A percentile compares a stretch with the other conserved stretches of the same genome.
These are phyloP conservation scores for Trachelus troglodyta DNA, from an alignment of 2,888 invertebrate genomes.

Conservation along the genomic window DNA sequence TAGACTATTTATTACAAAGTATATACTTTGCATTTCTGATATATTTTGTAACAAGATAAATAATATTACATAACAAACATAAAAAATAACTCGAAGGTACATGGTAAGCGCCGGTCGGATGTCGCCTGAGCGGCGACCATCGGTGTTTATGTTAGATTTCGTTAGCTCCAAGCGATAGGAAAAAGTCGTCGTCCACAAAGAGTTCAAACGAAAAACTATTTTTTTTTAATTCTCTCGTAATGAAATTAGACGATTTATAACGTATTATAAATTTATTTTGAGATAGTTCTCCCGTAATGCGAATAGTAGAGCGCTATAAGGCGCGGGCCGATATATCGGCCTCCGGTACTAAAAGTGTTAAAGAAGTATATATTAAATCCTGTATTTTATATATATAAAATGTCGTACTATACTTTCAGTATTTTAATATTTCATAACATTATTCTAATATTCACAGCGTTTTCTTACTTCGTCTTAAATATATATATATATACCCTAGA, in stretches of 20 bases:
- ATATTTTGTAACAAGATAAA: conserved; percentile 26
- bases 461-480: too few relatives aligned
- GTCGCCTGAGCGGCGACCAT: background rate
- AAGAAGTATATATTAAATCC: too few relatives aligned
- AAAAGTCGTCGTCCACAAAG: conserved; percentile 8
- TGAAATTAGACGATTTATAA: background rate
- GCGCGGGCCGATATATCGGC: conserved; percentile 21
- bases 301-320: conserved; percentile 18
- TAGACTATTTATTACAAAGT: conserved; percentile 22
- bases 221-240: background rate
- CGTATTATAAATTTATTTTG: conserved; percentile 8
- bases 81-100: conserved; percentile 27
- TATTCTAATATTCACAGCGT: too few relatives aligned
- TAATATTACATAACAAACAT: conserved; percentile 25
- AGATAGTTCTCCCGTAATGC: conserved; percentile 19
- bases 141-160: conserved; percentile 12
- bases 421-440: background rate
- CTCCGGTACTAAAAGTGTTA: conserved; percentile 15
- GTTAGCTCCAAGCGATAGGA: conserved; percentile 12
- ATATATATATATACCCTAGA: too few relatives aligned
- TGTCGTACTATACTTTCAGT: background rate
- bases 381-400: background rate
- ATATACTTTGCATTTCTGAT: conserved; percentile 27
- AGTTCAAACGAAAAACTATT: conserved; percentile 11
- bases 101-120: conserved; percentile 18